Evolutionary conservation across 2,888 invertebrate genomes (phyloP), one percentile per base, ranked within the genome.

Genomic region (Lepidocyrtinus sp.): DNA sequence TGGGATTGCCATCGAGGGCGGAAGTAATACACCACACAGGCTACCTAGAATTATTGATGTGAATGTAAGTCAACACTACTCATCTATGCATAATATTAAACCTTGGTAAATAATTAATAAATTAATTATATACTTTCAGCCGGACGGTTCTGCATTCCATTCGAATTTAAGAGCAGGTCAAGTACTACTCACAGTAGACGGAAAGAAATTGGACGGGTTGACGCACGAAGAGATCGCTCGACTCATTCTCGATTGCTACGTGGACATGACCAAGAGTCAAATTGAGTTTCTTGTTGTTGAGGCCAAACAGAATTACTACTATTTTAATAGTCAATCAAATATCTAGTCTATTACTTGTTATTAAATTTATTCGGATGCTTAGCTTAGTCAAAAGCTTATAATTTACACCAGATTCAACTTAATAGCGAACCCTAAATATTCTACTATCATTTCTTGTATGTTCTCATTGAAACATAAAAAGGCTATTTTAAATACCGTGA

Each of bases 1-100:
- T 87, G 98, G 98, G 86, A 96, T 98, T 88, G 98, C 97, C 84
- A 98, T 98, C 88, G 98, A 98, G 90, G 98, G 98, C 82, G 98
- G 98, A 83, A 95, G 96, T 87, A 97, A 98, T 89, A 98, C 98
- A 63, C 95, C 95, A 88, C 97, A 98, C 90, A 95, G 96, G 75
- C 91, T 97, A 88, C 98, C 98, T 72, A 92, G 97, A 88, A 97
- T 98, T 88, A 97, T 98, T 88, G 97, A 96, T 90, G 97, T 98
- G 88, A 97, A 97, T 90, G 98, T 97, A 89, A 92, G 94, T 90
- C 61, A 55, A 15, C n/a, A n/a, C n/a, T n/a, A 36, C 36, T 7
- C 12, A 36, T 36, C 36, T 7, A 12, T 36, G 12, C 36, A 36
- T 7, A 36, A 36, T 36, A 7, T 5, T 36, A 36, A 12, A 70